Evolutionary conservation across 2,888 invertebrate genomes (phyloP).

Genomic region (Acanthococcus lagerstroemiae): DNA sequence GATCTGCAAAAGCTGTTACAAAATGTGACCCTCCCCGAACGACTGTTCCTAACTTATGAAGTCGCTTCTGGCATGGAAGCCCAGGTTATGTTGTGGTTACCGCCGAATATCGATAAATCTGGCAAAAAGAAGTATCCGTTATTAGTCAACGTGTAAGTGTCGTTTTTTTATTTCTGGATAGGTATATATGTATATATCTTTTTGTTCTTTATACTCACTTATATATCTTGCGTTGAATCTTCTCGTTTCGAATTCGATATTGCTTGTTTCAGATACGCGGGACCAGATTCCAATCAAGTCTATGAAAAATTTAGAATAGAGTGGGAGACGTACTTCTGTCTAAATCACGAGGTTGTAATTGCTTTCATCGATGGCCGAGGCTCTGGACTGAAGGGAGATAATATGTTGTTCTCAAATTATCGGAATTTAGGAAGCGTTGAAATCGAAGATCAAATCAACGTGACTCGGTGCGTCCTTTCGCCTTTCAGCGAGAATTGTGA

Average conservation of each 20-base stretch:
- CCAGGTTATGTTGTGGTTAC: slow-evolving; percentile 63
- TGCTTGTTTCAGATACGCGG: slow-evolving; percentile 60
- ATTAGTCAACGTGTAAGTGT: slow-evolving; percentile 69
- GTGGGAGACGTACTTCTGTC: slow-evolving; percentile 80
- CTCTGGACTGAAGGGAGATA: slow-evolving; percentile 73
- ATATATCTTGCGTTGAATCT: neutral
- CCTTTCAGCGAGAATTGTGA: neutral
- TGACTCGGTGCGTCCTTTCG: slow-evolving; percentile 52
- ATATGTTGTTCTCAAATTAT: slow-evolving; percentile 71
- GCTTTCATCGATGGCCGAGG: slow-evolving; percentile 86
- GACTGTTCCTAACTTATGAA: slow-evolving; percentile 52
- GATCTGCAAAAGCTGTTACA: slow-evolving; percentile 46
- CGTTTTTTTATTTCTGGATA: neutral
- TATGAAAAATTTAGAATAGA: slow-evolving; percentile 69
- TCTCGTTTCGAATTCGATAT: neutral
- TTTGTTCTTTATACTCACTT: neutral
- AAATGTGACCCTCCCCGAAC: slow-evolving; percentile 48
- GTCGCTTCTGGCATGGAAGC: slow-evolving; percentile 55
- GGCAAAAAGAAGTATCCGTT: slow-evolving; percentile 66
- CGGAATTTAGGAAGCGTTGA: slow-evolving; percentile 78
- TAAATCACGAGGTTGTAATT: slow-evolving; percentile 73
- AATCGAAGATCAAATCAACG: slow-evolving; percentile 80
- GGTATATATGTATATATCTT: neutral
- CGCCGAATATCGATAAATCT: slow-evolving; percentile 57
- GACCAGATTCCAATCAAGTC: slow-evolving; percentile 80